These are phyloP conservation scores for Triops cancriformis DNA, from an alignment of 1,140 invertebrate genomes.

Conservation along the genomic window DNA sequence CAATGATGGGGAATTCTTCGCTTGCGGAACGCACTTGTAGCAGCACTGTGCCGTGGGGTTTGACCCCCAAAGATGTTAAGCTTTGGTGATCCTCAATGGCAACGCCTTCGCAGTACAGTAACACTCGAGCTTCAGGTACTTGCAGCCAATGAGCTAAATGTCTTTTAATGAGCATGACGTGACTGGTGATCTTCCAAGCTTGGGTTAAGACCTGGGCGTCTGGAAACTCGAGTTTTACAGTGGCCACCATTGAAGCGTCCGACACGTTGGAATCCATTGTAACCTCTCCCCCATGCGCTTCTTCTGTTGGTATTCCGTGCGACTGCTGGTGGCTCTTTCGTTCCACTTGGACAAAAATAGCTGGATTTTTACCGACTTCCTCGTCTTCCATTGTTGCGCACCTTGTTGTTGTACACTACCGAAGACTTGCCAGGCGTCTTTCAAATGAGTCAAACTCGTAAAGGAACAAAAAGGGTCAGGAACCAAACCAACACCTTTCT, in stretches of 20 bases:
- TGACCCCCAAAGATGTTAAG: background rate
- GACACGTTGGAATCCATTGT: background rate
- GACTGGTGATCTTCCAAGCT: background rate
- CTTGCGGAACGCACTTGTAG: background rate
- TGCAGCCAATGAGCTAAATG: background rate
- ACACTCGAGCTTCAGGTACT: background rate
- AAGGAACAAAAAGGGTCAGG: background rate
- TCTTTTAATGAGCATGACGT: background rate
- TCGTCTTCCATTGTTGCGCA: background rate
- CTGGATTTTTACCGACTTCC: background rate
- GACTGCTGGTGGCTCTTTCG: background rate
- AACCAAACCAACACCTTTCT: background rate
- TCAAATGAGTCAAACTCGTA: background rate
- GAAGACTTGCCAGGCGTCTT: background rate
- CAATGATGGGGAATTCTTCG: background rate
- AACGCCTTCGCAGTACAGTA: background rate
- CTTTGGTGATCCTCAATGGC: background rate
- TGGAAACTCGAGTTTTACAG: background rate
- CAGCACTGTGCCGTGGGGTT: background rate
- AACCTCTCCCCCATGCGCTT: background rate
- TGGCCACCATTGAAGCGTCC: background rate
- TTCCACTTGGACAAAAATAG: background rate
- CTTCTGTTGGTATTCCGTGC: background rate
- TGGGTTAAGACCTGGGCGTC: constrained; percentile 3
- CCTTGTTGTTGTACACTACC: background rate